A percentile compares a stretch with the other conserved stretches of the same genome.
These are phyloP conservation scores for Agriotes lineatus DNA, from an alignment of 2,888 invertebrate genomes.

Conservation along the genomic window DNA sequence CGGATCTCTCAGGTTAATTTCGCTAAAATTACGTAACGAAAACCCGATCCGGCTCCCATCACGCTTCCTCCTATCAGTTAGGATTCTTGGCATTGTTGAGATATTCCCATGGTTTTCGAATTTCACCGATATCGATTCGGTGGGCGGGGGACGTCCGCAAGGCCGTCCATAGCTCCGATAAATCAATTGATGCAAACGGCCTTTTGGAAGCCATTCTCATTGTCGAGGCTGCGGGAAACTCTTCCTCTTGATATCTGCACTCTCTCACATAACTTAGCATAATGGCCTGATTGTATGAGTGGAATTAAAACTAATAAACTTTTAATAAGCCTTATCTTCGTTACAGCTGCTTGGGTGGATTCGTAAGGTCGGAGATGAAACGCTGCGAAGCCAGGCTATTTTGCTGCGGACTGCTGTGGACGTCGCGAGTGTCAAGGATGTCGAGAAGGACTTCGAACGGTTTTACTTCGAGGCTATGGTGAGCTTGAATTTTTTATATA, in stretches of 20 bases:
- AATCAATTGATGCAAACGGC: no score
- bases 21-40: no score
- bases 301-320: conserved; percentile 22
- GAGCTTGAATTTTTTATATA: conserved; percentile 60
- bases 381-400: conserved; percentile 73
- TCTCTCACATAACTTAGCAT: conserved; percentile 27
- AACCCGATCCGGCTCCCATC: no score
- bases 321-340: conserved; percentile 34
- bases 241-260: conserved; percentile 1
- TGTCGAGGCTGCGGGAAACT: conserved; percentile 1
- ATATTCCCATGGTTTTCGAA: not conserved
- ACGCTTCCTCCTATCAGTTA: no score
- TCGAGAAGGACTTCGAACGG: conserved; percentile 84
- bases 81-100: no score
- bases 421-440: conserved; percentile 73
- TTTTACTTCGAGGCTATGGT: conserved; percentile 87
- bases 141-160: no score
- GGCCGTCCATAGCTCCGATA: no score
- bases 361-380: conserved; percentile 77
- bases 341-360: conserved; percentile 79
- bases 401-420: conserved; percentile 72
- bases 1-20: no score
- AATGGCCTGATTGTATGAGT: conserved; percentile 18
- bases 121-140: no score
- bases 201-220: not conserved